Base-by-base conservation (phyloP, 2,113 vertebrate genomes). In the Bambusicola thoracicus region DNA sequence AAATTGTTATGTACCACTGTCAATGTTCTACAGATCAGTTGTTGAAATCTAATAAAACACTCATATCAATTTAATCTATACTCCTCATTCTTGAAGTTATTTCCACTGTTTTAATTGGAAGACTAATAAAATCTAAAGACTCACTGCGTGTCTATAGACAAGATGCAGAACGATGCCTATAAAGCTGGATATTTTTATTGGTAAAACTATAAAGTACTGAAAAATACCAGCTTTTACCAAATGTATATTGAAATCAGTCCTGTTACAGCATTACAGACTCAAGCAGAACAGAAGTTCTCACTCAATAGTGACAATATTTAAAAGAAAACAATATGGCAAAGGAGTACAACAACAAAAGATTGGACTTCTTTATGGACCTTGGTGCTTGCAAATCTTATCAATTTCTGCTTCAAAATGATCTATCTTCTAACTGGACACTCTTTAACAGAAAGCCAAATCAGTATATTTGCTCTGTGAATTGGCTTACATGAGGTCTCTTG, bases 371-470 rank as follows among this genome's bases (percentile, higher is more conserved):
- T 44, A 82, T 30, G 80, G 73, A 86, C 86, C 11, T 13, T 13
- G 36, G 40, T 51, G 38, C 82, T 90, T 78, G 67, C 51, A 51
- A 87, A 78, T 85, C 77, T 51, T 14, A 25, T 29, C 51, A 77
- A 38, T 80, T 49, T 81, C 84, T 91, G 68, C 87, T 36, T 46
- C n/a, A 70, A 40, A 56, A 94, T 85, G 75, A 94, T 63, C 89
- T 87, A 93, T 56, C 10, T 59, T 85, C 34, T 76, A 55, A 82
- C 27, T 81, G 74, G 58, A 53, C 85, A 65, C n/a, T 69, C 67
- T 41, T 85, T n/a, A 62, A 41, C 5, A 72, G 17, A 72, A 63
- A 76, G 12, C 76, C 38, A 81, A 62, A 73, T 85, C 55, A 88
- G 59, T 41, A 80, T 3, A 2, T 32, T 68, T 90, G n/a, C 75